These are phyloP conservation scores for Caenorhabditis japonica DNA, from an alignment of 2,888 invertebrate species.

Conservation along the genomic window DNA sequence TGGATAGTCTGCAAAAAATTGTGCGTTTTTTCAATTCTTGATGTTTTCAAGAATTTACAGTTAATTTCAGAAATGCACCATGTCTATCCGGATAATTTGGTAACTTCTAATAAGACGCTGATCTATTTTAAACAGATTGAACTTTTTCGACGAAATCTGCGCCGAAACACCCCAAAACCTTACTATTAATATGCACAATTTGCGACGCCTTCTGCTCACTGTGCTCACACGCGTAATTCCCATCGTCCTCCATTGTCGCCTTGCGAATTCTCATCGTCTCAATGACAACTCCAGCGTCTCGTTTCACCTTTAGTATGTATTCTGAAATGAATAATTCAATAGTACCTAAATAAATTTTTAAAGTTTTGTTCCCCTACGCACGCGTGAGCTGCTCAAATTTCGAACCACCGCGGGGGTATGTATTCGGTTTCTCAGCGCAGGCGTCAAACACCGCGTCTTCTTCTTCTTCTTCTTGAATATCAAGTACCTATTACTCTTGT, in stretches of 20 bases:
- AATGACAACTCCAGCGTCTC: constrained; percentile 59
- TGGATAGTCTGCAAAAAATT: no score
- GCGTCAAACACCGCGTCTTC: constrained; percentile 15
- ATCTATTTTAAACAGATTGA: no score
- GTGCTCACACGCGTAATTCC: constrained; percentile 72
- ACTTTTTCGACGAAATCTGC: no score
- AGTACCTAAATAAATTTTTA: no score
- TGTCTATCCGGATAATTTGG: no score
- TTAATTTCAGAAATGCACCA: no score
- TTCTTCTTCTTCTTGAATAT: constrained; percentile 3
- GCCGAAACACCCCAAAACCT: no score
- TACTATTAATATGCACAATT: constrained; percentile 72
- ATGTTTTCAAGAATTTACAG: not conserved
- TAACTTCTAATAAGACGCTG: no score
- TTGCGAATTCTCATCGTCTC: constrained; percentile 63
- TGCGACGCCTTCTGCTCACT: constrained; percentile 67
- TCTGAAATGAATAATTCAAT: constrained; percentile 50
- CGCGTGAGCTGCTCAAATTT: constrained; percentile 3
- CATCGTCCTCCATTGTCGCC: constrained; percentile 69
- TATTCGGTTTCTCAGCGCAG: not conserved
- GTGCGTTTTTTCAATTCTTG: no score
- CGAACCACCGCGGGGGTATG: no score
- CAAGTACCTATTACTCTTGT: constrained; percentile 12
- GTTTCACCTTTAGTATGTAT: constrained; percentile 65
- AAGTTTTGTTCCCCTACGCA: no score